Base-by-base conservation (phyloP, 2,113 vertebrate species). In the Marmota flaviventris region DNA sequence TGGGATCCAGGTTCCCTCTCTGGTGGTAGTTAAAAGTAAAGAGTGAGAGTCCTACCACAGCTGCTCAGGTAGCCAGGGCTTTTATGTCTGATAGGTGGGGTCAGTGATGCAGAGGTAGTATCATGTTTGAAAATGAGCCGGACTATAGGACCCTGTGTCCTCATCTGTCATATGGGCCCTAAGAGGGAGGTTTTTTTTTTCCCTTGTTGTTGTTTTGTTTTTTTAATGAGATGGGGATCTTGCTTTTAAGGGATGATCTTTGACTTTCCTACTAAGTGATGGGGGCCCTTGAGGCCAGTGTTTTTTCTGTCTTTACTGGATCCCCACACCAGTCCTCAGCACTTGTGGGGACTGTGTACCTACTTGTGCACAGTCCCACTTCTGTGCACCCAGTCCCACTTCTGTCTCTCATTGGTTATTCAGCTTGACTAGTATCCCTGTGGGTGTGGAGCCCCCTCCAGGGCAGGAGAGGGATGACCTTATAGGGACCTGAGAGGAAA, bases 391-490 rank as follows among this genome's bases (percentile, higher is more conserved):
- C 14, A 51, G 75, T 51, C 51, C 51, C 51, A 53, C 51, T 53
- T 53, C 20, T 10, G 18, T 32, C 27, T 58, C 32, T 27, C 32
- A 3, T 10, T 67, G n/a, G 51, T 85, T 53, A 0, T 39, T 75
- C 2, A 29, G 42, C 24, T 69, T 10, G 22, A 18, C 51, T 63
- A 45, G 39, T 10, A 67, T 72, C 42, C 17, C 79, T 76, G 32
- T 79, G 22, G 42, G 9, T n/a, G 39, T 82, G 85, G 72, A 94
- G 82, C 69, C 89, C 78, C 78, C 29, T 97, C 48, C 69, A 73
- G 95, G 96, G 25, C 12, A 65, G 91, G 48, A 87, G 79, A 93
- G 51, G 87, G 75, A 65, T 92, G 85, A 76, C 45, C 53, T 34
- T 27, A 29, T 17, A 76, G 79, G 39, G 65, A 20, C 88, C 65